Percentiles rank a stretch among this genome's conserved stretches.
Evolutionary conservation across 2,888 invertebrate genomes (phyloP).

Genomic region (Merodon equestris): DNA sequence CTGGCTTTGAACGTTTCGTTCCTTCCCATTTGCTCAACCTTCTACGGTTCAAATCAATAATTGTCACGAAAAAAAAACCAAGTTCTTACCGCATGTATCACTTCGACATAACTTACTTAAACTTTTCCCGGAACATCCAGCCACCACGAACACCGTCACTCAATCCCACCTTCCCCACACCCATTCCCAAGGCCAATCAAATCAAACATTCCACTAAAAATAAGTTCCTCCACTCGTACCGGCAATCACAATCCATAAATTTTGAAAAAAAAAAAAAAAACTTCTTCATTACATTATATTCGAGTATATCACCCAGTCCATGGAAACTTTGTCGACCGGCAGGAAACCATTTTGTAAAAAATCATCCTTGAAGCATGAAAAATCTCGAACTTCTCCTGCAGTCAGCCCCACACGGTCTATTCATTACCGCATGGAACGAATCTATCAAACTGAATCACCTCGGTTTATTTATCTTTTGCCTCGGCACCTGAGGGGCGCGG

Average conservation of each 20-base stretch:
- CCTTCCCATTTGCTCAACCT: no score
- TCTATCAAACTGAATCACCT: constrained; percentile 56
- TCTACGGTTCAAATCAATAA: no score
- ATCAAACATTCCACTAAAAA: constrained; percentile 35
- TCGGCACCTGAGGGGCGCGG: constrained; percentile 5
- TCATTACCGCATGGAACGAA: constrained; percentile 43
- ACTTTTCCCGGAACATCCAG: no score
- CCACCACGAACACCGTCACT: no score
- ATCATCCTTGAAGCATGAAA: not conserved
- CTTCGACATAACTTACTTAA: no score
- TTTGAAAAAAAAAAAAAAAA: constrained; percentile 28
- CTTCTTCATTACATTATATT: constrained; percentile 39
- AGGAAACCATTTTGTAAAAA: not conserved
- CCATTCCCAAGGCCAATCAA: constrained; percentile 19
- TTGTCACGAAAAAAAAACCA: no score
- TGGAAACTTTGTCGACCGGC: constrained; percentile 21
- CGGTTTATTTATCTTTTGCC: constrained; percentile 1
- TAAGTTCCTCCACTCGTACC: constrained; percentile 13
- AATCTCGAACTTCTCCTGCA: constrained; percentile 19
- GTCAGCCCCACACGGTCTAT: constrained; percentile 22
- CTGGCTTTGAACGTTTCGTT: no score
- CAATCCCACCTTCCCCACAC: no score
- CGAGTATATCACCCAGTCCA: not conserved
- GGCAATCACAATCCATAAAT: constrained; percentile 40
- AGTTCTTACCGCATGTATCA: no score